A percentile compares a stretch with the other conserved stretches of the same genome.
These are phyloP conservation scores for Epinephelus cyanopodus DNA, from an alignment of 2,113 vertebrate genomes.

Conservation along the genomic window DNA sequence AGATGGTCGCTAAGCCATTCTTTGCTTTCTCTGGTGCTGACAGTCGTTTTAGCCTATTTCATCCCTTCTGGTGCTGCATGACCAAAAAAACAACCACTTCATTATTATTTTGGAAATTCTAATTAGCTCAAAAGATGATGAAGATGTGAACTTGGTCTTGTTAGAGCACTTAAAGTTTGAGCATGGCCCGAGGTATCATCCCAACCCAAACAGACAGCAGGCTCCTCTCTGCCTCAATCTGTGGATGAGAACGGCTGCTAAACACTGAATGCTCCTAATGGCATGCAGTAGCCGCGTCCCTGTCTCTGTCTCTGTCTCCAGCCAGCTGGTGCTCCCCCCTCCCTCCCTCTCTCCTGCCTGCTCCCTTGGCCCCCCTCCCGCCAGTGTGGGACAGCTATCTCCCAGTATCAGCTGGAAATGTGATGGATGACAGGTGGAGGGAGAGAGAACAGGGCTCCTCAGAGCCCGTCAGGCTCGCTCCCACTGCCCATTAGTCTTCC, in stretches of 20 bases:
- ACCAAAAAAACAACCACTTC: conserved; percentile 11
- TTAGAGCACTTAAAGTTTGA: conserved; percentile 4
- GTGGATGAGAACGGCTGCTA: conserved; percentile 29
- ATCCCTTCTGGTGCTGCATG: conserved; percentile 1
- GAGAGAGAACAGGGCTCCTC: conserved; percentile 78
- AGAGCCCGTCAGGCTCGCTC: conserved; percentile 80
- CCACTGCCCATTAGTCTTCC: conserved; percentile 80
- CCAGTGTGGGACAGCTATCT: conserved; percentile 77
- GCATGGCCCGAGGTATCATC: conserved; percentile 16
- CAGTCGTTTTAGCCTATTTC: conserved; percentile 27
- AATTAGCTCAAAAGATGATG: conserved; percentile 9
- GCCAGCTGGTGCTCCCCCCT: conserved; percentile 26
- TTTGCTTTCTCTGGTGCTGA: not conserved
- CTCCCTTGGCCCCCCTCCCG: conserved; percentile 30
- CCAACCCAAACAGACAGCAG: conserved; percentile 46
- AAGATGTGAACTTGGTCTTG: conserved; percentile 20
- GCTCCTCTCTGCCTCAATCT: conserved; percentile 30
- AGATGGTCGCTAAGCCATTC: conserved; percentile 7
- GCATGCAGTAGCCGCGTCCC: conserved; percentile 40
- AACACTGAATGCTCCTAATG: conserved; percentile 37
- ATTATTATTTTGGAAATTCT: conserved; percentile 22
- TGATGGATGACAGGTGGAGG: conserved; percentile 80
- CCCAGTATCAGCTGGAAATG: conserved; percentile 76
- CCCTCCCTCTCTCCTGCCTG: conserved; percentile 7
- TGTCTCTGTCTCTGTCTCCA: conserved; percentile 43